Conservation (phyloP, 2,113 vertebrate genomes). For the Dasyprocta punctata region DNA sequence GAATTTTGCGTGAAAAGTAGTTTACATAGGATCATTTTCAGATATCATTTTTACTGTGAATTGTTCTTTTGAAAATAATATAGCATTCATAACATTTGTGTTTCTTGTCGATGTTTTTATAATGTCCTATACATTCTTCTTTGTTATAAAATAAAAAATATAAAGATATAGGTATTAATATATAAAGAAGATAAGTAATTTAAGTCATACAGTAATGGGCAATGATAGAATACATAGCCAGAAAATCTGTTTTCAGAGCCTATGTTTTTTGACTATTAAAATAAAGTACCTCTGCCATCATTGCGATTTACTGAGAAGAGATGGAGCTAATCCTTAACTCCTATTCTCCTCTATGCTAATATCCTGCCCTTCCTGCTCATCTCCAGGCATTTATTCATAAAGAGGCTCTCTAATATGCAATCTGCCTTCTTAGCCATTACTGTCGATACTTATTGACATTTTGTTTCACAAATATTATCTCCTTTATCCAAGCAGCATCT, state of each 20-base stretch:
- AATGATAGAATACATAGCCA: constrained; percentile 22
- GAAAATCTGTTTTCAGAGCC: neutral
- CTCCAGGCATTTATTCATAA: neutral
- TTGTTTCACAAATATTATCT: neutral
- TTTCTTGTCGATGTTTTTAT: too few relatives aligned
- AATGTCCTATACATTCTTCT: too few relatives aligned
- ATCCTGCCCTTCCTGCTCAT: neutral
- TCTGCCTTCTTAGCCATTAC: neutral
- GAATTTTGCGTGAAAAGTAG: too few relatives aligned
- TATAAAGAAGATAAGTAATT: neutral
- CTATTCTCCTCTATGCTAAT: constrained; percentile 1
- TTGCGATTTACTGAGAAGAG: neutral
- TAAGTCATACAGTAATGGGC: neutral
- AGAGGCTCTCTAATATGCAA: neutral
- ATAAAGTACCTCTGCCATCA: neutral
- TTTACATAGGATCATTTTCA: too few relatives aligned
- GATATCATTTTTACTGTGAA: too few relatives aligned
- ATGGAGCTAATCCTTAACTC: neutral
- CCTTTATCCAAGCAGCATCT: neutral
- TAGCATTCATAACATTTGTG: too few relatives aligned
- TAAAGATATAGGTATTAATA: too few relatives aligned
- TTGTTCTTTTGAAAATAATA: too few relatives aligned
- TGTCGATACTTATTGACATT: neutral
- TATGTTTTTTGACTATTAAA: neutral
- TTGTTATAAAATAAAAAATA: too few relatives aligned